Base-by-base conservation (phyloP, 2,113 vertebrate species). In the Pelecanoides urinatrix region DNA sequence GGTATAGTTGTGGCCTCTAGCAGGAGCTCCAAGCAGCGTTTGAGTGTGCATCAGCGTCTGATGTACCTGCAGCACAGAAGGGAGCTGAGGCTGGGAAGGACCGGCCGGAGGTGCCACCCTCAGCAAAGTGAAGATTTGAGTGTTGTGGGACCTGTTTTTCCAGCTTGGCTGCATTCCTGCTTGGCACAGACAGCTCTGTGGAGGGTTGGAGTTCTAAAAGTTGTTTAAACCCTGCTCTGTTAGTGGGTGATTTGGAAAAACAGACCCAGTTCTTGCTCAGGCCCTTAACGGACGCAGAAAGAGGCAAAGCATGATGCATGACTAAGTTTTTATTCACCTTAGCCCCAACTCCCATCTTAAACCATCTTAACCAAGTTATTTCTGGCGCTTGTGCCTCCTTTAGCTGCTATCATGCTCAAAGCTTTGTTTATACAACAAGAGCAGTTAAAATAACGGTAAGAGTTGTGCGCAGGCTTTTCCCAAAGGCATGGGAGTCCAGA, bases 41-140 rank as follows among this genome's bases (percentile, higher is more conserved):
- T 7, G 70, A 44, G 53, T 9, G 2, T 2, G 15, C 5, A 1
- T 14, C 32, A 1, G 10, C 6, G 20, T 16, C 50, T 26, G 3
- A 50, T 2, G 56, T 7, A 5, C 26, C 21, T 20, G 23, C 16
- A 27, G 8, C 13, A 14, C 22, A 32, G 67, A 30, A 26, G 22
- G 25, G 53, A 73, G 36, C 23, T 16, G 38, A 20, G 61, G 13
- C 61, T 26, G 30, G 47, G 52, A 66, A 66, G 61, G 66, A 73
- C 50, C 20, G 22, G 30, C 34, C 4, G 11, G 34, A 75, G 45
- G n/a, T 63, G 78, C 25, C 61, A 67, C 29, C 5, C 34, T 55
- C 53, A 32, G 59, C 32, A 11, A 45, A 52, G 76, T 11, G 62
- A 25, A 56, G 65, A 73, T 26, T 0, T 16, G n/a, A 11, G 16